A percentile compares a stretch with the other conserved stretches of the same genome.
Evolutionary conservation across 2,113 vertebrate species (phyloP).

Genomic region (Isurus oxyrinchus): DNA sequence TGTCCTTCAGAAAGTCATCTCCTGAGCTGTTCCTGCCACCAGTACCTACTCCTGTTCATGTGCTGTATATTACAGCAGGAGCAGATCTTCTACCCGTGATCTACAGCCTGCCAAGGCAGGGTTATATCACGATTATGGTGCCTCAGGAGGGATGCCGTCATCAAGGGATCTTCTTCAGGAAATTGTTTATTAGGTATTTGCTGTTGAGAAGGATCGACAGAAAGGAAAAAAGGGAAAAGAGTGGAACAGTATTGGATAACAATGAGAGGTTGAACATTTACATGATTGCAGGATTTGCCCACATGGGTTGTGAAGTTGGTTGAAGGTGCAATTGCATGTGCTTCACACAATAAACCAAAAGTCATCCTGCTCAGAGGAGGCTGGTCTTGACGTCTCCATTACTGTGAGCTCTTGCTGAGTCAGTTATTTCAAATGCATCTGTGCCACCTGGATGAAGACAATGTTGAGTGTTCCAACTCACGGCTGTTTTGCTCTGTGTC

Average conservation of each 20-base stretch:
- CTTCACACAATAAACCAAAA: not conserved
- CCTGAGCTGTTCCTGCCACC: not conserved
- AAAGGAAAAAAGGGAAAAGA: not conserved
- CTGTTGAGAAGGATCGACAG: not conserved
- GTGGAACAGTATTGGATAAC: not conserved
- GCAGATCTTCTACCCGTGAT: not conserved
- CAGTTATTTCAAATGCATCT: not conserved
- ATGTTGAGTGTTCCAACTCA: not conserved
- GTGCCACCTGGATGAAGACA: not conserved
- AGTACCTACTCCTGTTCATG: not conserved
- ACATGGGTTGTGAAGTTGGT: not conserved
- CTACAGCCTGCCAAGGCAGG: not conserved
- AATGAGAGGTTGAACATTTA: not conserved
- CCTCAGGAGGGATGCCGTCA: not conserved
- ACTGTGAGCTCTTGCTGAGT: not conserved
- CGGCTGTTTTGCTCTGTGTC: not conserved
- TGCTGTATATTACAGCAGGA: not conserved
- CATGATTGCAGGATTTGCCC: not conserved
- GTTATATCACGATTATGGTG: not conserved
- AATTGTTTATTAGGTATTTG: not conserved
- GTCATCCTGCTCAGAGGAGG: not conserved
- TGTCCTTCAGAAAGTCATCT: not conserved
- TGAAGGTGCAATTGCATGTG: not conserved
- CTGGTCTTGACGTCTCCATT: not conserved
- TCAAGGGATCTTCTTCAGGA: not conserved